phyloP scores from a whole-genome alignment of 2,113 vertebrate genomes.

The Anhinga anhinga region DNA sequence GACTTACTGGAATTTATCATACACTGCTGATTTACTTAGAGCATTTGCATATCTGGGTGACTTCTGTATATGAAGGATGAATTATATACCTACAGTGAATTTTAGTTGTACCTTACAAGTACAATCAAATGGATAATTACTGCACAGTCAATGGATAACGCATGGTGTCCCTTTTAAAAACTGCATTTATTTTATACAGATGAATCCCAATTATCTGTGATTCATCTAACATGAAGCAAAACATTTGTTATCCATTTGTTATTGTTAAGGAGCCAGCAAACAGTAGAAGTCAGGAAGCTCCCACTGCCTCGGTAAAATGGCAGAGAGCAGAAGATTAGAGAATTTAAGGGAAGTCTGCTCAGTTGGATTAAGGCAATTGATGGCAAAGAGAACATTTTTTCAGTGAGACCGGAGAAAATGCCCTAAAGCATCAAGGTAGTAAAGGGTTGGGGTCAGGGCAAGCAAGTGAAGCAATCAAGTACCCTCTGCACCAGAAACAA shows the following conservation, averaged over 20 bases:
- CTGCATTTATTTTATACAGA: neutral
- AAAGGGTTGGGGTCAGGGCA: neutral
- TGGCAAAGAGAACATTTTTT: neutral
- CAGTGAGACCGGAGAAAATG: neutral
- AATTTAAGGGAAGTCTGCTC: neutral
- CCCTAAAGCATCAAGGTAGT: neutral
- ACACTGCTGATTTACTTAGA: neutral
- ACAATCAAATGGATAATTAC: neutral
- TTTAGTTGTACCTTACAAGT: neutral
- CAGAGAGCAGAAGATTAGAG: neutral
- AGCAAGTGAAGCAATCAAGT: neutral
- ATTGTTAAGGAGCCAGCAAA: neutral
- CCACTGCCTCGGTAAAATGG: neutral
- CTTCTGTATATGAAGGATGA: neutral
- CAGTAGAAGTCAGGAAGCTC: slow-evolving; percentile 7
- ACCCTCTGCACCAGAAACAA: neutral
- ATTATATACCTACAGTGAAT: neutral
- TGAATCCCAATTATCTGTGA: neutral
- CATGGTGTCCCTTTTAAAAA: neutral
- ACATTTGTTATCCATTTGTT: slow-evolving; percentile 33
- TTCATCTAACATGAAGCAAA: neutral
- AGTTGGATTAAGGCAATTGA: neutral
- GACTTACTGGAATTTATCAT: neutral
- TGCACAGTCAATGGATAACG: neutral
- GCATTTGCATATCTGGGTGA: neutral